These are phyloP conservation scores for Melanargia galathea DNA, from an alignment of 2,888 invertebrate genomes.

Conservation along the genomic window DNA sequence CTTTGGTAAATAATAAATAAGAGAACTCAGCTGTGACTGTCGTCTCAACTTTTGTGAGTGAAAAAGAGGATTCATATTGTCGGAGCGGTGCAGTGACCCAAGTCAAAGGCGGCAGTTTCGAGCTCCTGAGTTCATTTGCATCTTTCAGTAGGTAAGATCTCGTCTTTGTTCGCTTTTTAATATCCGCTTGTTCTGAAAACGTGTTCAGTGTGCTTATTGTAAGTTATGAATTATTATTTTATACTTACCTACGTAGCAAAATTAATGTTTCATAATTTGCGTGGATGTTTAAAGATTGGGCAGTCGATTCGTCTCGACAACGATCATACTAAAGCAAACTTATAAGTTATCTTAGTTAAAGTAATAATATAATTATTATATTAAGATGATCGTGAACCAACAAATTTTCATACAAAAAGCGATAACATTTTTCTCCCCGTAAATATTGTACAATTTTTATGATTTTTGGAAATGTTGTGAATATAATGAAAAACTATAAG, in stretches of 20 bases:
- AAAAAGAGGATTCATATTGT: conserved; percentile 66
- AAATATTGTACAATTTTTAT: too few species aligned
- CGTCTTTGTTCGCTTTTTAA: conserved; percentile 63
- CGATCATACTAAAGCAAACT: background rate
- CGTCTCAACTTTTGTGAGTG: conserved; percentile 42
- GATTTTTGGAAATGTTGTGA: too few species aligned
- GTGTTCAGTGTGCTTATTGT: background rate
- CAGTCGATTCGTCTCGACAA: background rate
- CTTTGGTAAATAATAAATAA: conserved; percentile 31
- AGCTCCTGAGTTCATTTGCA: conserved; percentile 68
- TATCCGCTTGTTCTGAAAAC: conserved; percentile 44
- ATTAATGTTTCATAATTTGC: background rate
- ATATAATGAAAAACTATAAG: too few species aligned
- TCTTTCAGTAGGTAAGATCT: conserved; percentile 70
- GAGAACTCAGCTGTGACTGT: conserved; percentile 28
- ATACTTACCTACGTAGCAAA: too few species aligned
- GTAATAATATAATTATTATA: too few species aligned
- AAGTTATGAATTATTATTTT: conserved; percentile 2
- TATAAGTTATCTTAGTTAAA: too few species aligned
- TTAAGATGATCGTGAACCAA: too few species aligned
- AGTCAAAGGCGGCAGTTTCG: conserved; percentile 55
- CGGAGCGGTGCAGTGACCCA: conserved; percentile 59
- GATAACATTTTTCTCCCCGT: too few species aligned
- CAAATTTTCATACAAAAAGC: too few species aligned
- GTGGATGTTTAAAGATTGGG: background rate